These are phyloP conservation scores for Agrypnus murinus DNA, from an alignment of 2,888 invertebrate species.

Conservation along the genomic window DNA sequence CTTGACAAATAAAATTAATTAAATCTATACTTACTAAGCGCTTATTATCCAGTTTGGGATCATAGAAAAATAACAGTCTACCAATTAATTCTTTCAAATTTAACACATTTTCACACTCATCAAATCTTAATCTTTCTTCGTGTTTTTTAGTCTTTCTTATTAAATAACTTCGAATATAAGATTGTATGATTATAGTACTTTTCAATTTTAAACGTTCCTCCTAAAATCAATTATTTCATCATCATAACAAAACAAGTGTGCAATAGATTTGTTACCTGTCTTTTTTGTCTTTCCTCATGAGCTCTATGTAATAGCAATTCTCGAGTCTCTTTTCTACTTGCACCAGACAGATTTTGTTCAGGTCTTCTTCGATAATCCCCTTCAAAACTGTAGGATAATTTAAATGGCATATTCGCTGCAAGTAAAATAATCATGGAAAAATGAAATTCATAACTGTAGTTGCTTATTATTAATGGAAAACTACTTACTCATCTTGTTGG, in stretches of 20 bases:
- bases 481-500: no score
- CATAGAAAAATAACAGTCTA: slow-evolving; percentile 86
- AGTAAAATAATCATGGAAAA: slow-evolving; percentile 22
- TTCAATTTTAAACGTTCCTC: slow-evolving; percentile 83
- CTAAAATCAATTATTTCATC: slow-evolving; percentile 70
- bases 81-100: slow-evolving; percentile 76
- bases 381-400: slow-evolving; percentile 83
- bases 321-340: slow-evolving; percentile 82
- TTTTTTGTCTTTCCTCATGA: slow-evolving; percentile 88
- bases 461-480: no score
- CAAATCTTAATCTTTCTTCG: slow-evolving; percentile 81
- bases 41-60: slow-evolving; percentile 78
- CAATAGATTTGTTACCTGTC: slow-evolving; percentile 77
- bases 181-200: slow-evolving; percentile 88
- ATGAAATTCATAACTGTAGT: no score
- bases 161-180: slow-evolving; percentile 84
- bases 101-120: slow-evolving; percentile 73
- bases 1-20: background rate
- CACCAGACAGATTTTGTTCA: slow-evolving; percentile 91
- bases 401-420: slow-evolving; percentile 63
- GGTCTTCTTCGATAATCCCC: slow-evolving; percentile 92
- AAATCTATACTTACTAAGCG: slow-evolving; percentile 74
- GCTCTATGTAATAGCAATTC: slow-evolving; percentile 86
- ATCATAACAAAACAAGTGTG: background rate
- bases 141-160: slow-evolving; percentile 80